Evolutionary conservation across 2,888 invertebrate species (phyloP), one percentile per base, ranked within the genome.

Genomic region (Pachliopta kotzebuea): DNA sequence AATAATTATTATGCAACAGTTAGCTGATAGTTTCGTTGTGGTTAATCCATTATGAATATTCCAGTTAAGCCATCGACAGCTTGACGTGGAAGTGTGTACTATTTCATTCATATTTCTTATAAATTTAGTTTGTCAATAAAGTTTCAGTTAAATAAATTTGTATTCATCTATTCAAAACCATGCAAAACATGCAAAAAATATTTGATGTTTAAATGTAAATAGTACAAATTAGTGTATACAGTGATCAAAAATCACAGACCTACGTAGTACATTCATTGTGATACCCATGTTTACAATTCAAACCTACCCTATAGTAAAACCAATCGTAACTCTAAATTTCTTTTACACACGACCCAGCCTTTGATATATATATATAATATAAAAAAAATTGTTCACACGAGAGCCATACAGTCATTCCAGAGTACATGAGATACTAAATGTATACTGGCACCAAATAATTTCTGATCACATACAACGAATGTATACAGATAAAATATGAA

Each of bases 271-370:
- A 65, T 57, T 61, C 62, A 66, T 68, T 68, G 58, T 63, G 66
- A 68, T 65, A 62, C 59, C 65, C 53, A 52, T 55, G 60, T 60
- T 42, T 49, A 63, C 60, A 58, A 50, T 56, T 68, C 66, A 65
- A 70, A 65, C 62, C 68, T 71, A 70, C 60, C 37, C 63, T 67
- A 67, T 69, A 52, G 66, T 62, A 61, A 49, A 67, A 61, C 60
- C 68, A 70, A 70, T 68, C 67, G 67, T 67, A 66, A 61, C 45
- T 56, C 67, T 72, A 69, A 67, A 55, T 69, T 67, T 67, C 68
- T 69, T 76, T 78, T 85, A 86, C 85, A 88, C 86, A 71, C 75
- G 77, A 79, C 86, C 86, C 88, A 88, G 87, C 87, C 85, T 86
- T 84, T 74, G 59, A 64, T 65, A 63, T 58, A 67, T n/a, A n/a